Evolutionary conservation across 2,888 invertebrate genomes (phyloP).

Genomic region (Portevinia maculata): DNA sequence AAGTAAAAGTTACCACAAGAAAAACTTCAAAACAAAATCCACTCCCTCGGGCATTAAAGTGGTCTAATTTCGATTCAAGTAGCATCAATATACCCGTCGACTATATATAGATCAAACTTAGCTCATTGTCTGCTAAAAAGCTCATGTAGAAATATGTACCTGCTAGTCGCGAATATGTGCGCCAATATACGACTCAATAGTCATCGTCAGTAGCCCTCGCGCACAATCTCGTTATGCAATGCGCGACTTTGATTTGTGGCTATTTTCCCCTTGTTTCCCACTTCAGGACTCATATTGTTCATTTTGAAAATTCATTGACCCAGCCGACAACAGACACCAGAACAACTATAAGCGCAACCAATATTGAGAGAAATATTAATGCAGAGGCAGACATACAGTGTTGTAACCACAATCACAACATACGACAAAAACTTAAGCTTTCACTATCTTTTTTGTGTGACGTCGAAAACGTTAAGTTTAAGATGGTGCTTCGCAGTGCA

Average conservation of each 20-base stretch:
- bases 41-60: slow-evolving; percentile 52
- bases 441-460: slow-evolving; percentile 75
- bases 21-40: slow-evolving; percentile 20
- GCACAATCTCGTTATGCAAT: slow-evolving; percentile 55
- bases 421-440: slow-evolving; percentile 71
- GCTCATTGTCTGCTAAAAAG: slow-evolving; percentile 16
- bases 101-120: slow-evolving; percentile 1
- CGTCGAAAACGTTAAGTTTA: slow-evolving; percentile 44
- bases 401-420: slow-evolving; percentile 42
- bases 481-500: slow-evolving; percentile 36
- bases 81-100: not conserved
- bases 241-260: slow-evolving; percentile 23
- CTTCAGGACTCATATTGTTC: slow-evolving; percentile 40
- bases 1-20: not conserved
- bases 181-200: slow-evolving; percentile 8
- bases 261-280: slow-evolving; percentile 13
- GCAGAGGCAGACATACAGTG: slow-evolving; percentile 17
- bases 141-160: not conserved
- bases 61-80: slow-evolving; percentile 51
- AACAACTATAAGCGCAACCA: slow-evolving; percentile 25
- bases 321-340: slow-evolving; percentile 28
- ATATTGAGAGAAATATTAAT: slow-evolving; percentile 57
- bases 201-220: slow-evolving; percentile 21
- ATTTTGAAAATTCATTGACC: slow-evolving; percentile 61
- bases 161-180: slow-evolving; percentile 1